Base-by-base conservation (phyloP, 2,797 vertebrate species). In the Sardinella longiceps region DNA sequence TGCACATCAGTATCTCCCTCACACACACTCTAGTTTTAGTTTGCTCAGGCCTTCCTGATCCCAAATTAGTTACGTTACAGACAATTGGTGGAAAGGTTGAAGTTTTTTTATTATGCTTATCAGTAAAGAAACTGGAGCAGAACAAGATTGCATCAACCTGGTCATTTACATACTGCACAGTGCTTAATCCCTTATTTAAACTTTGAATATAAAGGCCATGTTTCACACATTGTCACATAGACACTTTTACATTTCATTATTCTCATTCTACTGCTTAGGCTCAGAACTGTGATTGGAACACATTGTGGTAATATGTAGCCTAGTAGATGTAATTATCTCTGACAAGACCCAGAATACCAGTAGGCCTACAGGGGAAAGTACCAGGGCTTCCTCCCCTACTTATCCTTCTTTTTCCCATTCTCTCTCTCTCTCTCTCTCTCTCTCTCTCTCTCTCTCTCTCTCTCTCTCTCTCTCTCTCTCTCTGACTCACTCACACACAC, bases 11-110 rank as follows among this genome's bases (percentile, higher is more conserved):
- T 70, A 39, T 39, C 30, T 74, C 18, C 20, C 30, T 33, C 63
- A 14, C 48, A 48, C 12, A 15, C 48, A 37, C 30, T 77, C 1
- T 9, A 43, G 33, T 77, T 43, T 77, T 39, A 39, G 70, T 77
- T 77, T 37, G 43, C 18, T 39, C 70, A 77, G 70, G 70, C 70
- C 33, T 39, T 77, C 70, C 33, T 77, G 70, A 37, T 39, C 20
- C 70, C 15, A 20, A 39, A 77, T 77, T 39, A 77, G 70, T 43
- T 77, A 39, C 70, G 10, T 18, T 5, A 39, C 70, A 20, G 20
- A 77, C 70, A 77, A 77, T 77, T 33, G 70, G 37, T 77, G 70
- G 70, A 77, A 77, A 37, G 33, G 63, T 37, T 37, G 12, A 9
- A 37, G 30, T 43, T 15, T 77, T 30, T 74, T 30, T n/a, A 63